A percentile compares a stretch with the other conserved stretches of the same genome.
phyloP scores from a whole-genome alignment of 2,113 vertebrate species.

The Rafetus swinhoei region DNA sequence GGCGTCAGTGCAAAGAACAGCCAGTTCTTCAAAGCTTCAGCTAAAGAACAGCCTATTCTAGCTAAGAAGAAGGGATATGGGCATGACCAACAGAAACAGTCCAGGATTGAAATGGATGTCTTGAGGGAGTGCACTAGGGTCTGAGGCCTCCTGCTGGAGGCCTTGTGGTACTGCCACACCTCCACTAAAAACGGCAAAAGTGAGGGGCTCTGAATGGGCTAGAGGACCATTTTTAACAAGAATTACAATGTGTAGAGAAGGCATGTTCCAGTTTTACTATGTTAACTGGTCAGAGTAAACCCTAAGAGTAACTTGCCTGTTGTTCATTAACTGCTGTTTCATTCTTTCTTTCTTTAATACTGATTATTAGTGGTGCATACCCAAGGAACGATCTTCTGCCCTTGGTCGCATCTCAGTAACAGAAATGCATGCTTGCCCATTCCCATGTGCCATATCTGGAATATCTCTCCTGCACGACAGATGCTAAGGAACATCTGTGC shows the following conservation, averaged over 20 bases:
- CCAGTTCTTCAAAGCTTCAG: not conserved
- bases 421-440: not conserved
- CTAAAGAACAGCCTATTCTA: not conserved
- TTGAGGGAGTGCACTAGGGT: too few species aligned
- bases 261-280: not conserved
- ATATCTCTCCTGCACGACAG: not conserved
- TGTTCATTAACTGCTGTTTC: not conserved
- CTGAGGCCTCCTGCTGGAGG: too few species aligned
- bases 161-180: not conserved
- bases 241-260: not conserved
- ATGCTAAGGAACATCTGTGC: not conserved
- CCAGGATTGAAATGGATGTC: not conserved
- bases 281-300: not conserved
- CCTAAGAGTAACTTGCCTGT: not conserved
- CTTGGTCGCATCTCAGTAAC: not conserved
- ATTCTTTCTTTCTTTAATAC: not conserved
- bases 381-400: not conserved
- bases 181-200: not conserved
- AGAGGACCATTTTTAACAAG: not conserved
- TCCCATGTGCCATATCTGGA: not conserved
- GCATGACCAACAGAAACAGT: not conserved
- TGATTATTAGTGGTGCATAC: not conserved
- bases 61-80: too few species aligned
- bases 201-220: too few species aligned
- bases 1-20: constrained; percentile 27